phyloP scores from a whole-genome alignment of 2,113 vertebrate genomes.

The Epinephelus moara region DNA sequence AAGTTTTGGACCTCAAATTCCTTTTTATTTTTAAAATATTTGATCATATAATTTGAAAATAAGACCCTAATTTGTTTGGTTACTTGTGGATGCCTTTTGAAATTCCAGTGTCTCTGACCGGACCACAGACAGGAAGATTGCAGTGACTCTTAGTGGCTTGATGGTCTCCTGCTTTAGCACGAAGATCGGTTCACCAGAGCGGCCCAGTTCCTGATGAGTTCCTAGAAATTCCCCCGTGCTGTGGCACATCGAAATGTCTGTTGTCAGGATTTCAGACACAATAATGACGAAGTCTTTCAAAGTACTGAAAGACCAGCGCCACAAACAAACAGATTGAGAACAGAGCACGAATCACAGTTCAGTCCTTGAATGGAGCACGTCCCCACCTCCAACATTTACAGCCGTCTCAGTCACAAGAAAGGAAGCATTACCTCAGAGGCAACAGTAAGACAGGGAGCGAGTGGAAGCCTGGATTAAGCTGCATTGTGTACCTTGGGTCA shows the following conservation, averaged over 20 bases:
- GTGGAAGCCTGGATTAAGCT: not conserved
- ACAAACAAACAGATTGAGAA: not conserved
- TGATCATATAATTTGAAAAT: no score
- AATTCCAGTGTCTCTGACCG: not conserved
- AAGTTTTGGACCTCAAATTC: not conserved
- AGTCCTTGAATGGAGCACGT: not conserved
- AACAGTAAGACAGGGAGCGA: conserved; percentile 31
- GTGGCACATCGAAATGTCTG: not conserved
- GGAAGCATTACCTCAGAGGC: not conserved
- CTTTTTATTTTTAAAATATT: no score
- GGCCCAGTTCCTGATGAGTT: conserved; percentile 9
- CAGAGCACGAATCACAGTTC: not conserved
- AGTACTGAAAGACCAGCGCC: not conserved
- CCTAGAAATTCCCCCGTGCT: conserved; percentile 5
- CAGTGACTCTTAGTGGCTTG: not conserved
- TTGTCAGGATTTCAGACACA: not conserved
- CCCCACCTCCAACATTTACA: not conserved
- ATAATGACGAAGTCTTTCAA: not conserved
- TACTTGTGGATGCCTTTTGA: not conserved
- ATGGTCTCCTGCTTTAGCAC: conserved; percentile 22
- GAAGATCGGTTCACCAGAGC: conserved; percentile 7
- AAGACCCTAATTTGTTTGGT: not conserved
- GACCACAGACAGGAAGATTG: conserved; percentile 13
- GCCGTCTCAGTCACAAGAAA: not conserved
- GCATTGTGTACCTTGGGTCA: conserved; percentile 89